Evolutionary conservation across 2,797 vertebrate genomes (phyloP).

Genomic region (Darevskia mixta): DNA sequence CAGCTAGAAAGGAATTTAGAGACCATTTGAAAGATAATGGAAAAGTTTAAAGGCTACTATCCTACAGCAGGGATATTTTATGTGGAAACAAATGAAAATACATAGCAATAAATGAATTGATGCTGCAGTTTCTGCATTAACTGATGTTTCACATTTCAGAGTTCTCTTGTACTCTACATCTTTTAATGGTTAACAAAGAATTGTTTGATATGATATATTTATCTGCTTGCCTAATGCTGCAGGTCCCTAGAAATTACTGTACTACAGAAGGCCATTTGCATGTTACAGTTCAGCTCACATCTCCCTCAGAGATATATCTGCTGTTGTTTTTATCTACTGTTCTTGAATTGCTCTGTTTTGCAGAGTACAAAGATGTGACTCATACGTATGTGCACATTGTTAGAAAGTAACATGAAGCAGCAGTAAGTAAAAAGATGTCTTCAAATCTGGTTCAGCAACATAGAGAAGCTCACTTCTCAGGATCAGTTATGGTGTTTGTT

Average conservation of each 20-base stretch:
- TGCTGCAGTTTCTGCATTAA: not conserved
- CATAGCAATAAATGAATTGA: not conserved
- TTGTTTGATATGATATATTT: conserved; percentile 10
- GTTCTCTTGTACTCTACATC: not conserved
- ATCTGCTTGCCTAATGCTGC: conserved; percentile 7
- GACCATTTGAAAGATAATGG: conserved; percentile 46
- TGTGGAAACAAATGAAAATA: conserved; percentile 30
- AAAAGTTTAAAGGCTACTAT: conserved; percentile 40
- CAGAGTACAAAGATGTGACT: not conserved
- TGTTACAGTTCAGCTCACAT: not conserved
- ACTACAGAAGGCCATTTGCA: not conserved
- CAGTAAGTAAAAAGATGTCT: not conserved
- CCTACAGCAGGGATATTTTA: conserved; percentile 36
- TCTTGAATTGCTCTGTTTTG: not conserved
- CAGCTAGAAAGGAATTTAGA: conserved; percentile 47
- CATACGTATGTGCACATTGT: not conserved
- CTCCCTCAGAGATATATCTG: not conserved
- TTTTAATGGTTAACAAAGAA: conserved; percentile 3
- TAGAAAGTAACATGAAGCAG: not conserved
- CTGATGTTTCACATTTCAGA: conserved; percentile 8
- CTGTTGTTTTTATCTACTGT: not conserved
- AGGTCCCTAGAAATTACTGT: not conserved
- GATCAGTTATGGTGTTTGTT: not conserved
- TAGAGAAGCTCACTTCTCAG: not conserved
- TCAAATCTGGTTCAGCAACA: not conserved